These are phyloP conservation scores for Dorcus parallelipipedus DNA, from an alignment of 2,888 invertebrate genomes.

Conservation along the genomic window DNA sequence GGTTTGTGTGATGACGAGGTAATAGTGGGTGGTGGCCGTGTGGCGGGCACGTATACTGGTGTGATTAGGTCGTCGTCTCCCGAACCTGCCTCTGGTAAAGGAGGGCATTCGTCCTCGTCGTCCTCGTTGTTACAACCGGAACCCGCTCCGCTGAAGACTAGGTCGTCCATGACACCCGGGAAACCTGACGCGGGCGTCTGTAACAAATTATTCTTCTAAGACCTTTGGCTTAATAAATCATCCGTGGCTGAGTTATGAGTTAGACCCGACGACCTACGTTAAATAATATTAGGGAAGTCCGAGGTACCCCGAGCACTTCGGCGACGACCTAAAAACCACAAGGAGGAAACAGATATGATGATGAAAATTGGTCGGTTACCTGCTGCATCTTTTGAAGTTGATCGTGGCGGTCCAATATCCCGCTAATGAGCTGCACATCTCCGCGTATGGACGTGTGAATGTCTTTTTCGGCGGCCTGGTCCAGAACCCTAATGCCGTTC, in stretches of 20 bases:
- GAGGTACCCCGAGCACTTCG: background rate
- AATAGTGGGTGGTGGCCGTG: conserved; percentile 62
- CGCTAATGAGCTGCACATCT: conserved; percentile 75
- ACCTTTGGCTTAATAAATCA: too few relatives aligned
- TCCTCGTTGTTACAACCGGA: conserved; percentile 89
- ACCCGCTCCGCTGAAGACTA: conserved; percentile 89
- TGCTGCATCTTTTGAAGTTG: conserved; percentile 83
- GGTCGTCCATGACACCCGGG: conserved; percentile 77
- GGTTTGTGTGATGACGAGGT: conserved; percentile 41
- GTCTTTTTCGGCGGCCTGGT: conserved; percentile 81
- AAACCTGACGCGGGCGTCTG: conserved; percentile 84
- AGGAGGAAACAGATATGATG: too few relatives aligned
- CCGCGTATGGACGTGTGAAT: conserved; percentile 74
- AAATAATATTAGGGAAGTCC: background rate
- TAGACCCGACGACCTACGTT: background rate
- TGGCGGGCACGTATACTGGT: conserved; percentile 84
- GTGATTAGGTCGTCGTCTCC: conserved; percentile 91
- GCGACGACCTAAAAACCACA: background rate
- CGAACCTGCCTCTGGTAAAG: conserved; percentile 71
- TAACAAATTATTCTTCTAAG: conserved; percentile 18
- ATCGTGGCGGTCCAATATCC: conserved; percentile 71
- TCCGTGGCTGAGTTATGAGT: background rate
- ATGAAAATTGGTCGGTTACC: conserved; percentile 47
- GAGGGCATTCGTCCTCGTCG: conserved; percentile 85
- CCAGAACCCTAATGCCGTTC: conserved; percentile 80